Percentiles rank a stretch among this genome's conserved stretches.
Evolutionary conservation across 2,113 vertebrate genomes (phyloP).

Genomic region (Prietella phreatophila): DNA sequence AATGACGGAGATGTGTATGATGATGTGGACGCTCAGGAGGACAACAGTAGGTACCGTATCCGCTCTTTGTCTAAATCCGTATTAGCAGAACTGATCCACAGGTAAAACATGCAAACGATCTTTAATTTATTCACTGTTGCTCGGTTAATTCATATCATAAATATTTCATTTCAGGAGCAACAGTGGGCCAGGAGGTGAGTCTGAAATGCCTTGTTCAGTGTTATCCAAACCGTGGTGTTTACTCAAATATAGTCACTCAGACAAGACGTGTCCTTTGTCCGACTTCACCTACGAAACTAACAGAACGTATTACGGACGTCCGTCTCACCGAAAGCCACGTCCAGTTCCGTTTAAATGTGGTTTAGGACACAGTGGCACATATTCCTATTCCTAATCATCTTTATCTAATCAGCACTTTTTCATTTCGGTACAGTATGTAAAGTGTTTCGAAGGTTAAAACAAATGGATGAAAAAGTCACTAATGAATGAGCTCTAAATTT

Average conservation of each 20-base stretch:
- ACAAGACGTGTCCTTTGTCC: not conserved
- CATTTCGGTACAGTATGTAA: not conserved
- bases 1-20: conserved; percentile 83
- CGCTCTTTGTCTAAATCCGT: not conserved
- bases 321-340: not conserved
- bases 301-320: not conserved
- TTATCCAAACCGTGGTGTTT: not conserved
- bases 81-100: not conserved
- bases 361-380: not conserved
- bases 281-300: not conserved
- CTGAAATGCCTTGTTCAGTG: not conserved
- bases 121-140: not conserved
- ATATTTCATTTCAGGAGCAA: conserved; percentile 37
- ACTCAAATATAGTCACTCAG: not conserved
- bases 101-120: not conserved
- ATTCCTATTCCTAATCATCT: not conserved
- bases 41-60: conserved; percentile 66
- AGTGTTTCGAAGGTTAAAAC: not conserved
- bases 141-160: not conserved
- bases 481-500: not conserved
- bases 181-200: conserved; percentile 44
- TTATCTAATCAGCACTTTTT: not conserved
- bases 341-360: not conserved
- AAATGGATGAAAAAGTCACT: not conserved
- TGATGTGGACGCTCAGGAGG: conserved; percentile 78